phyloP scores from a whole-genome alignment of 2,888 invertebrate species.

The Busseola fusca region DNA sequence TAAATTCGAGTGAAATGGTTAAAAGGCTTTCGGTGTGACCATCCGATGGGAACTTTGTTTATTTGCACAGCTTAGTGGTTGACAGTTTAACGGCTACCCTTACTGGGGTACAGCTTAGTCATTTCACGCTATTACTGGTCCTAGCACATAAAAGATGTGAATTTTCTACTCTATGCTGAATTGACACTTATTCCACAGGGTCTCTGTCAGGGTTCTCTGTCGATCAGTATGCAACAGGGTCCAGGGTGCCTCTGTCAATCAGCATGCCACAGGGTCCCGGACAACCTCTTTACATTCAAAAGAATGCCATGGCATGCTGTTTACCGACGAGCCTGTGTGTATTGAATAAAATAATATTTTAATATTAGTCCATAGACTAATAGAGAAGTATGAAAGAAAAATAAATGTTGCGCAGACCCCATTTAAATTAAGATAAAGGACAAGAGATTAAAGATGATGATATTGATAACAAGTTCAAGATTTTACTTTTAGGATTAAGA shows the following conservation, averaged over 20 bases:
- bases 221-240: too few relatives aligned
- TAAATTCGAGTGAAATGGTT: constrained; percentile 34
- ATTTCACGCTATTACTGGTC: constrained; percentile 11
- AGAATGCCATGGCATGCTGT: too few relatives aligned
- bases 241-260: too few relatives aligned
- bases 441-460: too few relatives aligned
- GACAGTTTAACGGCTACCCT: constrained; percentile 32
- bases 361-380: not conserved
- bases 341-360: not conserved
- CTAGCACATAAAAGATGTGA: not conserved
- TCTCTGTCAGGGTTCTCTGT: too few relatives aligned
- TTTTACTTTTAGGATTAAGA: not conserved
- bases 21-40: constrained; percentile 56
- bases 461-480: not conserved
- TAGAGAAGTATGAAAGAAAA: not conserved
- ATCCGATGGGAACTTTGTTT: constrained; percentile 38
- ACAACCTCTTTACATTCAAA: too few relatives aligned
- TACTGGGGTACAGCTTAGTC: constrained; percentile 4
- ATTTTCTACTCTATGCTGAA: not conserved
- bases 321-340: too few relatives aligned
- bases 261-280: too few relatives aligned
- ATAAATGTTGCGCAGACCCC: not conserved
- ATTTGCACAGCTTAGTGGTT: constrained; percentile 44
- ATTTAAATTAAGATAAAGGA: too few relatives aligned
- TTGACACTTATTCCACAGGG: not conserved